A percentile compares a stretch with the other conserved stretches of the same genome.
Conservation (phyloP, 2,888 invertebrate genomes). For the Drosophila bunnanda region DNA sequence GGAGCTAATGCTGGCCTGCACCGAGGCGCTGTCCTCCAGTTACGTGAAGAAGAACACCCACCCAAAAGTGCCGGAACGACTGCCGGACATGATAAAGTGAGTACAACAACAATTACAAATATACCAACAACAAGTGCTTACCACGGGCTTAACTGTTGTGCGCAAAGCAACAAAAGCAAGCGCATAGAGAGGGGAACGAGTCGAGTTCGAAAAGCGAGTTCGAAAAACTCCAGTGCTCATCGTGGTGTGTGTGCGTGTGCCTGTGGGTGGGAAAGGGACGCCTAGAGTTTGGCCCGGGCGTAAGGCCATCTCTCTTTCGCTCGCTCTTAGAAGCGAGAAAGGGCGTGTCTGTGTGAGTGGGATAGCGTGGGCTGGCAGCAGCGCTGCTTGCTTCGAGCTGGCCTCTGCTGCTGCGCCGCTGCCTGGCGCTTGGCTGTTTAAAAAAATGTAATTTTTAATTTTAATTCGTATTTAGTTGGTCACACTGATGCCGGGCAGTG, state of each 20-base stretch:
- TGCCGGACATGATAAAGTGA: constrained; percentile 85
- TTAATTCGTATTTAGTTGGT: constrained; percentile 61
- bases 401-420: constrained; percentile 3
- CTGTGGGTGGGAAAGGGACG: constrained; percentile 15
- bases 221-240: constrained; percentile 40
- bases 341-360: constrained; percentile 65
- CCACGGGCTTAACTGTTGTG: constrained; percentile 13
- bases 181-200: constrained; percentile 20
- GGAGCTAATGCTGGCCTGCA: constrained; percentile 85
- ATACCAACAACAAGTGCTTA: constrained; percentile 43
- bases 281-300: neutral
- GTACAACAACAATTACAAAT: constrained; percentile 65
- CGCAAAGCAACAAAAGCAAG: constrained; percentile 19
- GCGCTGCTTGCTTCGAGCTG: constrained; percentile 10
- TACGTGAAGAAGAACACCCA: constrained; percentile 84
- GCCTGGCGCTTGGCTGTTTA: constrained; percentile 22
- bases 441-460: constrained; percentile 41
- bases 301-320: constrained; percentile 16
- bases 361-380: constrained; percentile 6
- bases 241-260: constrained; percentile 9
- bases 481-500: constrained; percentile 35
- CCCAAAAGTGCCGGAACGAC: constrained; percentile 85
- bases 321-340: neutral
- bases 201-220: constrained; percentile 61
- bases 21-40: constrained; percentile 84